Base-by-base conservation (phyloP, 2,797 vertebrate genomes). In the Hydrolagus colliei region DNA sequence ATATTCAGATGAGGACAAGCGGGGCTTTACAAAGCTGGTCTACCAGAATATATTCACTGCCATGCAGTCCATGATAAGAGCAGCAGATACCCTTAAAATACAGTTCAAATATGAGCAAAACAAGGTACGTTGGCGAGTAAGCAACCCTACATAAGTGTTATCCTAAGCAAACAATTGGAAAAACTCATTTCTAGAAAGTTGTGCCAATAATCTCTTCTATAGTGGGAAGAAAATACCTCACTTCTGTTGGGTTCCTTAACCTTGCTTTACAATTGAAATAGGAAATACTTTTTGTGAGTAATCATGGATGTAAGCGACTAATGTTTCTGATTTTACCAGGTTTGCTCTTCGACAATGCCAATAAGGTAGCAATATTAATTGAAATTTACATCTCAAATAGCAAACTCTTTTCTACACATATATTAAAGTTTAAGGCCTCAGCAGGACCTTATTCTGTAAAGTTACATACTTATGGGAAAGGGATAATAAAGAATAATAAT, bases 31-130 rank as follows among this genome's bases (percentile, higher is more conserved):
- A 89, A 97, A 97, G 90, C 94, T 99, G 92, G 97, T 98, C 86
- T 98, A 97, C 94, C 98, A 99, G 95, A 99, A 99, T 93, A 97
- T 99, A 94, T 98, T 97, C 95, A 98, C 97, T 86, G 97, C 98
- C 91, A 98, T 98, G 97, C 97, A 99, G 95, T 94, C 98, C 89
- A 97, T 99, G 97, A 95, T 99, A 93, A 95, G 97, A 4, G 98
- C 98, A 90, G 97, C 96, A 61, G 97, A 99, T 89, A 98, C 93
- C 65, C 95, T 99, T 86, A 97, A 97, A 90, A 99, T 99, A 89
- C 95, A 94, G 68, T 98, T 94, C 92, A 97, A 97, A 93, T 96
- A 95, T 0, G 97, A 98, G 75, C 96, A 98, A 92, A 99, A 98
- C 93, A 96, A 97, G 97, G 98, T 99, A 87, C 89, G 90, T 84